Percentiles rank a stretch among this genome's conserved stretches.
Conservation (phyloP, 2,113 vertebrate genomes). For the Donacobius atricapilla region DNA sequence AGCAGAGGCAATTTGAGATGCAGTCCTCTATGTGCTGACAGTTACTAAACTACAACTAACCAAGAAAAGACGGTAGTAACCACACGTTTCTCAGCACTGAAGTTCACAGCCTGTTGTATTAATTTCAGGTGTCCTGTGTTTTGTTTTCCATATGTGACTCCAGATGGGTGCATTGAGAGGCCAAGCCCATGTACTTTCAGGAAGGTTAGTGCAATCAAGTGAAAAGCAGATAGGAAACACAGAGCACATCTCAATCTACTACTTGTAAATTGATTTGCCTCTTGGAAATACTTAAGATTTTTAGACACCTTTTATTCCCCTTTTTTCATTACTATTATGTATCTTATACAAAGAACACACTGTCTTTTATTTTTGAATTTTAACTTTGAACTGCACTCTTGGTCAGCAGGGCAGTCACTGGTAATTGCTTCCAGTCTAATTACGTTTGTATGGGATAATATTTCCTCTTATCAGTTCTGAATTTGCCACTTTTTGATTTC, state of each 20-base stretch:
- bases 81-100: not conserved
- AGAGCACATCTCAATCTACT: not conserved
- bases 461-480: not conserved
- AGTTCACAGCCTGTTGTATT: not conserved
- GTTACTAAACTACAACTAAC: not conserved
- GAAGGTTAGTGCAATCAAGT: not conserved
- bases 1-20: not conserved
- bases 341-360: not conserved
- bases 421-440: not conserved
- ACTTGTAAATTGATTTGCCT: not conserved
- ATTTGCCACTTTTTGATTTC: conserved; percentile 1
- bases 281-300: not conserved
- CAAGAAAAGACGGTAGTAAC: not conserved
- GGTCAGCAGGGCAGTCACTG: not conserved
- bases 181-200: not conserved
- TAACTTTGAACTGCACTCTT: not conserved
- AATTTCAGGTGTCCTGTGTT: not conserved
- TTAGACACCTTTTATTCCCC: not conserved
- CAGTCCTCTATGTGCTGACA: fast-evolving
- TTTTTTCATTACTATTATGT: not conserved
- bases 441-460: not conserved
- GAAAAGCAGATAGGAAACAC: not conserved
- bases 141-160: not conserved
- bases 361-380: not conserved
- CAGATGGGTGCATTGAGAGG: not conserved